Percentiles rank a stretch among this genome's conserved stretches.
Conservation (phyloP, 2,113 vertebrate genomes). For the Pseudopodoces humilis region DNA sequence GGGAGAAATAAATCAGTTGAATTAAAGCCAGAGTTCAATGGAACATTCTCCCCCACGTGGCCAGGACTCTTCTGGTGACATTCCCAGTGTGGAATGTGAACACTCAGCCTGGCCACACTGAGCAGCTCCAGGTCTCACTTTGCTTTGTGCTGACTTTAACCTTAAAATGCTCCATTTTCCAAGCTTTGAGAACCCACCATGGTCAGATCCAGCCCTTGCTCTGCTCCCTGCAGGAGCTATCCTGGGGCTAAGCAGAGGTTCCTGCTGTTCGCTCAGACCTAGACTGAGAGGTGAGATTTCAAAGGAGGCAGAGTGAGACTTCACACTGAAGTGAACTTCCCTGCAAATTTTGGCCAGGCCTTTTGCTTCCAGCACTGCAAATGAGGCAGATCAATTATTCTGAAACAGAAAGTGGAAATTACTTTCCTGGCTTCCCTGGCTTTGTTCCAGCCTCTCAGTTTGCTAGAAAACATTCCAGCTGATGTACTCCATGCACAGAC, state of each 20-base stretch:
- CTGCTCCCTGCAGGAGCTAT: background rate
- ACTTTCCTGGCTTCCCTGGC: background rate
- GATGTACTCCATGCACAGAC: accelerated
- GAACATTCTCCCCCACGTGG: background rate
- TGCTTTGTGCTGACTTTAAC: background rate
- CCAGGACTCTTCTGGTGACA: background rate
- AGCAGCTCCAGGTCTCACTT: background rate
- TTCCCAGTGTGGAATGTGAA: background rate
- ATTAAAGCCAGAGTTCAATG: background rate
- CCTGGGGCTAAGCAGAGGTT: background rate
- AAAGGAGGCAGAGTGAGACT: background rate
- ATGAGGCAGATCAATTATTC: background rate
- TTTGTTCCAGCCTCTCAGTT: background rate
- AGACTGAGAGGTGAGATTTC: background rate
- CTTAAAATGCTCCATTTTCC: background rate
- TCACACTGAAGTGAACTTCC: background rate
- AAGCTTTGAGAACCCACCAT: background rate
- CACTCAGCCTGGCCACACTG: accelerated
- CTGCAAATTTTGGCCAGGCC: background rate
- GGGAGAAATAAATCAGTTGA: background rate
- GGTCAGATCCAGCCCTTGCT: background rate
- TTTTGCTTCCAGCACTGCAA: background rate
- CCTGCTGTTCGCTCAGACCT: background rate
- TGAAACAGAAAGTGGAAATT: background rate
- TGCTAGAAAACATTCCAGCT: background rate